A percentile compares a stretch with the other conserved stretches of the same genome.
Evolutionary conservation across 2,797 vertebrate genomes (phyloP).

Genomic region (Sebastes steindachneri): DNA sequence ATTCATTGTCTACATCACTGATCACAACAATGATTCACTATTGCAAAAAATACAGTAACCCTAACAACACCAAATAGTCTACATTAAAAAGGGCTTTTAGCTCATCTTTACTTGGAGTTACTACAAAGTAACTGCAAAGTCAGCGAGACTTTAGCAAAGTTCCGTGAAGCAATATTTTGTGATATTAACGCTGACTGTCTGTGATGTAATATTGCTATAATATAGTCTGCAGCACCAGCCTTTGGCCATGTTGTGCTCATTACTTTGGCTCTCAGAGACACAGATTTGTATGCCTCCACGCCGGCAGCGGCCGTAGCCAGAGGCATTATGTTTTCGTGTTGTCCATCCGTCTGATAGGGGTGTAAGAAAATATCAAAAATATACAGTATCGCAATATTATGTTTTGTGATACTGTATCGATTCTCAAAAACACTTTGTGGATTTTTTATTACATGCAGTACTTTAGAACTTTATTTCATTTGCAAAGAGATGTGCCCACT

Average conservation of each 20-base stretch:
- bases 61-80: neutral
- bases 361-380: no score
- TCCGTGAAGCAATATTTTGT: neutral
- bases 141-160: neutral
- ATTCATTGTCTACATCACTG: slow-evolving; percentile 12
- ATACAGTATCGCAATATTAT: no score
- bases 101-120: neutral
- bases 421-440: no score
- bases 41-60: neutral
- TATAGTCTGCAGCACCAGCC: neutral
- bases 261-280: neutral
- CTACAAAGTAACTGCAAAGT: neutral
- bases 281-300: neutral
- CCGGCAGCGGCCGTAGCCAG: no score
- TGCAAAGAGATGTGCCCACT: no score
- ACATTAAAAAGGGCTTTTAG: neutral
- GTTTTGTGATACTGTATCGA: no score
- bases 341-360: no score
- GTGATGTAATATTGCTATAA: neutral
- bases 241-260: neutral
- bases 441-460: no score
- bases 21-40: neutral
- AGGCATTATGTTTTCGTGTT: no score
- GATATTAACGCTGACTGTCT: neutral
- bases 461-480: no score